A percentile compares a stretch with the other conserved stretches of the same genome.
Evolutionary conservation across 2,888 invertebrate genomes (phyloP).

Genomic region (Pedicia rivosa): DNA sequence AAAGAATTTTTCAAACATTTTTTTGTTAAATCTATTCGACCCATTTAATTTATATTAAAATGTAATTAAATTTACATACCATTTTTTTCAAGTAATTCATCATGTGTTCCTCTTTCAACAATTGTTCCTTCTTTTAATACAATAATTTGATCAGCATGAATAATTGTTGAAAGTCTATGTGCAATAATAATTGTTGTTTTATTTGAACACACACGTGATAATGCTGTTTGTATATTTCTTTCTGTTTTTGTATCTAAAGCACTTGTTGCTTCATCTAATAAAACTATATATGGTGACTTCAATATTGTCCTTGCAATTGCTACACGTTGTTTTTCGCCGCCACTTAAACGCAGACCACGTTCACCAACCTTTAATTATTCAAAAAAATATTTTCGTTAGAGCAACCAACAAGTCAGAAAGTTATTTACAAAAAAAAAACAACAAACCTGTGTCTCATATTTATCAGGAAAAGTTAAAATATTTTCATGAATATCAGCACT

Average conservation of each 20-base stretch:
- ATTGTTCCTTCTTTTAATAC: conserved; percentile 86
- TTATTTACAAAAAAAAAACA: no score
- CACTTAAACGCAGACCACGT: conserved; percentile 83
- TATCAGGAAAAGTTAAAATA: conserved; percentile 81
- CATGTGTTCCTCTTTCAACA: conserved; percentile 70
- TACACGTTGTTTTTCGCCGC: conserved; percentile 95
- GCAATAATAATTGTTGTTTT: conserved; percentile 90
- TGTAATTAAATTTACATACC: no score
- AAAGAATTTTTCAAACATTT: no score
- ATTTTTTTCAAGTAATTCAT: conserved; percentile 45
- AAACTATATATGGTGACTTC: conserved; percentile 77
- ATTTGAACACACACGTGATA: conserved; percentile 71
- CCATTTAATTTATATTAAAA: no score
- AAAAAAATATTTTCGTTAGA: no score
- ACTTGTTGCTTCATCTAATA: conserved; percentile 91
- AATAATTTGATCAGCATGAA: conserved; percentile 87
- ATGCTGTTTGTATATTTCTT: conserved; percentile 79
- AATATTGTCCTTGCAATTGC: conserved; percentile 92
- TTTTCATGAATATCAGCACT: conserved; percentile 89
- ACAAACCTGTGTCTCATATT: conserved; percentile 57
- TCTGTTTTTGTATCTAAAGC: conserved; percentile 94
- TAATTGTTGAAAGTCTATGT: conserved; percentile 85
- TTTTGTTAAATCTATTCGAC: no score
- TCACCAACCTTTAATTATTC: conserved; percentile 94
- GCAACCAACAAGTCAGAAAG: no score